Conservation (phyloP, 2,797 vertebrate genomes). For the Capromys pilorides region DNA sequence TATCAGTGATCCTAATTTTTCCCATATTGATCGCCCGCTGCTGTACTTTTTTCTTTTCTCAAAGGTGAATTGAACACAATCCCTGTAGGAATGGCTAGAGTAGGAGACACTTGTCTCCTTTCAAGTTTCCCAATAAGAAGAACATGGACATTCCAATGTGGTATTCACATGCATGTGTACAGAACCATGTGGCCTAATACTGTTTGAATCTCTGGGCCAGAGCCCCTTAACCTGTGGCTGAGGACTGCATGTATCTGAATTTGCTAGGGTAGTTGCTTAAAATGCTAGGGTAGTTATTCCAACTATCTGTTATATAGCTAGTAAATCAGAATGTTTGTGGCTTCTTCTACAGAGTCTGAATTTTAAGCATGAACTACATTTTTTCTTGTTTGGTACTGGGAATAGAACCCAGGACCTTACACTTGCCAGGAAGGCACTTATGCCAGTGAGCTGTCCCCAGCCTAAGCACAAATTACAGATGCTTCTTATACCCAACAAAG, state of each 20-base stretch:
- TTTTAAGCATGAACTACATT: conserved; percentile 10
- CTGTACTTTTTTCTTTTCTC: neutral
- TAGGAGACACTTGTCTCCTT: neutral
- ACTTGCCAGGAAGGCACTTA: too few relatives aligned
- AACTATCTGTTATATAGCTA: neutral
- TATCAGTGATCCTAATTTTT: neutral
- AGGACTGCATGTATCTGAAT: neutral
- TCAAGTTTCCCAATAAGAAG: conserved; percentile 1
- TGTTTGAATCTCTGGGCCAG: neutral
- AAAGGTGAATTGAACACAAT: neutral
- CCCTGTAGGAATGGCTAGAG: neutral
- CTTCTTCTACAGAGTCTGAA: neutral
- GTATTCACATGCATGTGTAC: neutral
- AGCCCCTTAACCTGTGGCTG: neutral
- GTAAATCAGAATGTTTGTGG: conserved; percentile 18
- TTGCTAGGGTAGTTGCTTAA: neutral
- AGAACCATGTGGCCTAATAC: neutral
- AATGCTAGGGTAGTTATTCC: neutral
- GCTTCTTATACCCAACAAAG: conserved; percentile 1
- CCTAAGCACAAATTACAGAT: neutral
- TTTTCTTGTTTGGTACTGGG: too few relatives aligned
- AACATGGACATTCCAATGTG: neutral
- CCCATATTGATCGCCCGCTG: neutral
- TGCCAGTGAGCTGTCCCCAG: too few relatives aligned
- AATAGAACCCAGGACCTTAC: too few relatives aligned